Base-by-base conservation (phyloP, 2,888 invertebrate genomes). In the Ormia ochracea region DNA sequence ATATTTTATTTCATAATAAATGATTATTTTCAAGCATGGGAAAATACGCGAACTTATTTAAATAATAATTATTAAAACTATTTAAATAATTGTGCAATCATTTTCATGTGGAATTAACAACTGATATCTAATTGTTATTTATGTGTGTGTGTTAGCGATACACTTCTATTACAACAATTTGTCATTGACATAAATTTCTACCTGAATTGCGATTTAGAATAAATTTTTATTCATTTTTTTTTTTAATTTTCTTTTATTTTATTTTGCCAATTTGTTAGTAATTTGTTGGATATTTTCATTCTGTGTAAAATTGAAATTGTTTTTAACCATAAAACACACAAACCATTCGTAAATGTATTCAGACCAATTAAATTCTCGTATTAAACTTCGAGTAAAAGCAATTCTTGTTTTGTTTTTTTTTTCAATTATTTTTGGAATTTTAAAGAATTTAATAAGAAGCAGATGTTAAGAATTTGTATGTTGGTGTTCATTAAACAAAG, bases 181-280 rank as follows among this genome's bases (percentile, higher is more conserved):
- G 78, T 75, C 78, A 69, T 79, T 79, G 78, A 79, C 78, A 79
- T 69, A 52, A 74, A 74, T 79, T 79, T 58, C 56, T 59, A 68
- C 43, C 52, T 74, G 54, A 73, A 73, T 65, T 63, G 36, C 72
- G 21, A 31, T 59, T 50, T 36, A 3, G 26, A 69, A 58, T 43
- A 43, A 12, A 4, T 59, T 7, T 7, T 26, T 41, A 14, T 14
- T 38, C 2, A 4, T 41, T 45, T 61, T 48, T 61, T 14, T 48
- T 33, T n/a, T n/a, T n/a, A n/a, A n/a, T n/a, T n/a, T n/a, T n/a
- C n/a, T n/a, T n/a, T n/a, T n/a, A n/a, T n/a, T n/a, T n/a, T n/a
- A n/a, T n/a, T n/a, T 48, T 65, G 17, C 7, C 61, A 23, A 38
- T 70, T 66, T 31, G 58, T 48, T 28, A 50, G 17, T n/a, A 48